Evolutionary conservation across 2,113 vertebrate genomes (phyloP), one percentile per base, ranked within the genome.

Genomic region (Micronisus gabar): DNA sequence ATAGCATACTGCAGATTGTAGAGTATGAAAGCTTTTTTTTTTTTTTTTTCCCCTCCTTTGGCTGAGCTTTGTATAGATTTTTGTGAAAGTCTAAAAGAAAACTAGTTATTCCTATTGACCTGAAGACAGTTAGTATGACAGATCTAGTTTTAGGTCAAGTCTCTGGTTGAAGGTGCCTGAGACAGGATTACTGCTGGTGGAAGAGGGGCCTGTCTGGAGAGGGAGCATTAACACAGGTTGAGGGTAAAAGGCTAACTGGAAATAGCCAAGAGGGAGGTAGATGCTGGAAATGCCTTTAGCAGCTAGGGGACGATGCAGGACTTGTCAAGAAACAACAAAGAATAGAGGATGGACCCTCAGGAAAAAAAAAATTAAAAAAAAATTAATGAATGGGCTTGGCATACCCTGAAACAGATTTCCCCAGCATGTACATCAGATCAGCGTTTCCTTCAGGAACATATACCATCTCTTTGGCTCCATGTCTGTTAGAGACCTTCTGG

Each of bases 41-140:
- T 12, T 15, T 12, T 22, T 9, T 81, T 19, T 86, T n/a, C n/a
- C n/a, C n/a, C 38, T 38, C 38, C 38, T 91, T 95, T 97, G 95
- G 80, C 95, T 94, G 92, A 96, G 91, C 82, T 91, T 85, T 87
- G 71, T 94, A 93, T 88, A 84, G 96, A 95, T 97, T 97, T 97
- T 91, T 97, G 81, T 92, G 95, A 82, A 68, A 56, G 81, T 92
- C 92, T 88, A 80, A 94, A 97, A 96, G 91, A 95, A 92, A 92
- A 52, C 21, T 90, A 81, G 94, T 95, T 96, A 87, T 95, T 95
- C 88, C 74, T 93, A 76, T 96, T 97, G 97, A 95, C 95, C 88
- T 62, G 93, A 96, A 93, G 95, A 55, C 34, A 53, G 71, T 96
- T 74, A 86, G 96, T 94, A 74, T 97, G 96, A 90, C 95, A 96